phyloP scores from a whole-genome alignment of 1,140 invertebrate species.

The Melanaphis sacchari region DNA sequence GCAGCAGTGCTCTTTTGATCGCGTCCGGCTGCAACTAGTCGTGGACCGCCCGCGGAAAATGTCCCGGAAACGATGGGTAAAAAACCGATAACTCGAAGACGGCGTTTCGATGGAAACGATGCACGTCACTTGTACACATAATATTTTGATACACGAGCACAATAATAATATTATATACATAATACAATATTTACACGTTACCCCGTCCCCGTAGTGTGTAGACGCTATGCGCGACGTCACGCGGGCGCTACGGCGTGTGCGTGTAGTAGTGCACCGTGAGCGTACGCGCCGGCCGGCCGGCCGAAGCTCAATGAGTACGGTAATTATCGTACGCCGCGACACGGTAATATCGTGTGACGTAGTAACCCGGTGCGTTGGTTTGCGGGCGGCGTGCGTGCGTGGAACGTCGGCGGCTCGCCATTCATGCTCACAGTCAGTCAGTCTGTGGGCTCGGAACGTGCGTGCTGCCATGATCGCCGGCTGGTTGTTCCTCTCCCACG shows the following conservation, averaged over 20 bases:
- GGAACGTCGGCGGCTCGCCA: constrained; percentile 38
- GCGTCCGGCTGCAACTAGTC: constrained; percentile 1
- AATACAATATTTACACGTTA: constrained; percentile 4
- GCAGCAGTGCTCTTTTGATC: neutral
- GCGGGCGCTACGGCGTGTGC: neutral
- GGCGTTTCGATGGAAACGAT: neutral
- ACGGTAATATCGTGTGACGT: constrained; percentile 52
- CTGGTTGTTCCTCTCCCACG: constrained; percentile 28
- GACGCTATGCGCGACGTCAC: neutral
- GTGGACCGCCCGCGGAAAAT: neutral
- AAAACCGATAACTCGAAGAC: neutral
- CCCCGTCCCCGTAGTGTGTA: neutral
- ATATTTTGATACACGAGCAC: neutral
- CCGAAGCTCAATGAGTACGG: constrained; percentile 43
- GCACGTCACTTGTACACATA: constrained; percentile 9
- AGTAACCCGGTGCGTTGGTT: constrained; percentile 29
- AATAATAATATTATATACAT: neutral
- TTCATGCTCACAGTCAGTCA: constrained; percentile 54
- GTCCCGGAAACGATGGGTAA: constrained; percentile 53
- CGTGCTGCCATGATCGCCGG: constrained; percentile 36
- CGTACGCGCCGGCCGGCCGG: neutral
- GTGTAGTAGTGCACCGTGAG: neutral
- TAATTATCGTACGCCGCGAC: constrained; percentile 32
- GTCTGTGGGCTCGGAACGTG: constrained; percentile 42
- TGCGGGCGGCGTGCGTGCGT: neutral